Evolutionary conservation across 1,140 invertebrate species (phyloP), one percentile per base, ranked within the genome.

Genomic region (Helicoverpa armigera): DNA sequence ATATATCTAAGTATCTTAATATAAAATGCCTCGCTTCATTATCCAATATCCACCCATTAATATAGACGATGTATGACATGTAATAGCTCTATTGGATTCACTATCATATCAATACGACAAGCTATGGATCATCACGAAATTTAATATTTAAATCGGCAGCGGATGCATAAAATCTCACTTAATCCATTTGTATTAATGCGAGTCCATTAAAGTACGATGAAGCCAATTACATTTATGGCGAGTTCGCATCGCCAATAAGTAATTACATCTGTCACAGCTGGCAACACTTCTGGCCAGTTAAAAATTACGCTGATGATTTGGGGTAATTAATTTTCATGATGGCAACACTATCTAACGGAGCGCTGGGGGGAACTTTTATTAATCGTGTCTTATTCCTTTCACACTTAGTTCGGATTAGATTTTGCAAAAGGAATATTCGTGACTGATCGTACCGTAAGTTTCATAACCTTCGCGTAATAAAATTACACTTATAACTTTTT

Each of bases 271-370:
- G 79, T 80, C 70, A 65, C 72, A 75, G 56, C 72, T 60, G 70
- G 70, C 70, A 75, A 61, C 60, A 58, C 79, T 70, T 53, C 61
- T 54, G 60, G 53, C 60, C 60, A 54, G 69, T 61, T 67, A 54
- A 80, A 75, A 80, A 75, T 75, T 72, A 75, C 79, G 29, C 73
- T 80, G 79, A 80, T 67, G 79, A 80, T 70, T 80, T 54, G 70
- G 60, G 61, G 53, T 75, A 75, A 80, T 80, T 75, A 80, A 73
- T 56, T 78, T 65, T 48, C 29, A 65, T 77, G 56, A 78, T 53
- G 13, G 50, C 67, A 51, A 53, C 67, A 70, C 48, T 70, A 51
- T 70, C 67, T 70, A 51, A 70, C 67, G 43, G 13, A 51, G 43
- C 67, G 43, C 29, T 48, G 67, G 50, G 16, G 56, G 63, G 43